phyloP scores from a whole-genome alignment of 2,113 vertebrate genomes.

The Syngnathus floridae region DNA sequence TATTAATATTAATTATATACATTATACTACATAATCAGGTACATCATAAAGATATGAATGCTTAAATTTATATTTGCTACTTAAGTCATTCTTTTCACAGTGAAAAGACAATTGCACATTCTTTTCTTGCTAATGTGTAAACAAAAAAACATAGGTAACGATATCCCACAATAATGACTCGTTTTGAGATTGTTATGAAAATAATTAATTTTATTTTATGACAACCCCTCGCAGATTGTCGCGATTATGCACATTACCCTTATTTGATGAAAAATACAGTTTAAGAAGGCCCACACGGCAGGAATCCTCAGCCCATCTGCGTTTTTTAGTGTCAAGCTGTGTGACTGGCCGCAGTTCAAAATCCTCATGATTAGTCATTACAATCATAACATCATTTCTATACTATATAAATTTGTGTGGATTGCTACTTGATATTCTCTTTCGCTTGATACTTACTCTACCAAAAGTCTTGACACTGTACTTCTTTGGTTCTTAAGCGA shows the following conservation, averaged over 20 bases:
- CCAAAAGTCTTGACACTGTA: neutral
- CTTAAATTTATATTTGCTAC: no score
- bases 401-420: no score
- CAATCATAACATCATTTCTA: neutral
- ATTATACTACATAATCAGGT: no score
- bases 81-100: no score
- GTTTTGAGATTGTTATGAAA: conserved; percentile 7
- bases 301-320: neutral
- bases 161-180: conserved; percentile 13
- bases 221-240: conserved; percentile 12
- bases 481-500: neutral
- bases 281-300: neutral
- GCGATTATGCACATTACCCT: conserved; percentile 25
- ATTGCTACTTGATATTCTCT: neutral
- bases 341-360: conserved; percentile 11
- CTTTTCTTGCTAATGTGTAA: conserved; percentile 26
- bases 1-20: no score
- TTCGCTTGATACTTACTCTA: neutral
- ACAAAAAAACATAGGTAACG: conserved; percentile 21
- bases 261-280: neutral
- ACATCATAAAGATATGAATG: no score
- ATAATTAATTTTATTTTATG: conserved; percentile 7
- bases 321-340: conserved; percentile 17
- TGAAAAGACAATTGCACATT: conserved; percentile 35
- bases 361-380: neutral